These are phyloP conservation scores for Podarcis cretensis DNA, from an alignment of 2,113 vertebrate species.

Conservation along the genomic window DNA sequence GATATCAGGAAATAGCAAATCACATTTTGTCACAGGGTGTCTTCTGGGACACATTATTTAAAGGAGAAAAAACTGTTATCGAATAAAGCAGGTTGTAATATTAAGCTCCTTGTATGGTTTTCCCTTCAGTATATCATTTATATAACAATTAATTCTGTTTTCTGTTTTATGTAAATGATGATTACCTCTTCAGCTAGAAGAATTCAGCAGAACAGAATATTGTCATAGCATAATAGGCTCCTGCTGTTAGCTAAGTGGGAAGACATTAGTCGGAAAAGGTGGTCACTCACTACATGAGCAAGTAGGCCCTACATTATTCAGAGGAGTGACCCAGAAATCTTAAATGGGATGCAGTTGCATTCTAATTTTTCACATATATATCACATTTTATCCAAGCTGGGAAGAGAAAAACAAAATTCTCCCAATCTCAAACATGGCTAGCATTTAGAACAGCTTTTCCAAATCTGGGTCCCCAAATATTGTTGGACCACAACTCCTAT, in stretches of 20 bases:
- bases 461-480: background rate
- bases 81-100: slow-evolving; percentile 30
- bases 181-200: slow-evolving; percentile 70
- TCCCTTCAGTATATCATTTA: slow-evolving; percentile 47
- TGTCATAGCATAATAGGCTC: slow-evolving; percentile 66
- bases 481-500: background rate
- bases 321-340: slow-evolving; percentile 21
- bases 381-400: background rate
- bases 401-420: background rate
- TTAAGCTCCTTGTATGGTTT: slow-evolving; percentile 26
- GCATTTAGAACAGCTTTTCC: background rate
- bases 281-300: slow-evolving; percentile 55
- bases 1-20: background rate
- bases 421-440: background rate
- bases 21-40: background rate
- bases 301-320: slow-evolving; percentile 47
- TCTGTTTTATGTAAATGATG: slow-evolving; percentile 63
- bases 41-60: slow-evolving; percentile 26
- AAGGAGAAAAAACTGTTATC: slow-evolving; percentile 30
- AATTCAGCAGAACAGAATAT: slow-evolving; percentile 55
- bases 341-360: slow-evolving; percentile 11
- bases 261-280: slow-evolving; percentile 62
- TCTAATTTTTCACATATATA: background rate
- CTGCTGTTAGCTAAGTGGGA: slow-evolving; percentile 71
- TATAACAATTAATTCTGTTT: slow-evolving; percentile 57